Conservation (phyloP, 2,797 vertebrate genomes). For the Eleutherodactylus coqui region DNA sequence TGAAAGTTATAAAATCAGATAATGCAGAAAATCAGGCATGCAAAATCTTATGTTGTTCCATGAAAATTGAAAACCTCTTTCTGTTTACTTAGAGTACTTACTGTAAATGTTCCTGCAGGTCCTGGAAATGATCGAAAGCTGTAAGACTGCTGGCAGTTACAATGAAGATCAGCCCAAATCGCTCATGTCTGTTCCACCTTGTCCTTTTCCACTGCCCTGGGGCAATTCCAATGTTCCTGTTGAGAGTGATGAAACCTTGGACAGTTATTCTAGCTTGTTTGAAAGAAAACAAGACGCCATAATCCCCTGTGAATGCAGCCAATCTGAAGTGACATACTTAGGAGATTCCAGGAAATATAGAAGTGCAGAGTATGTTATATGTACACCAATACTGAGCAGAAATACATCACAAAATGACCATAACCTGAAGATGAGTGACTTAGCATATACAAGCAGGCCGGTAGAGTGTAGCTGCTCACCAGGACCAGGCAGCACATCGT, state of each 20-base stretch:
- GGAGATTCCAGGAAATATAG: conserved; percentile 58
- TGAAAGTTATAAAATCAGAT: background rate
- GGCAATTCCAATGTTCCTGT: conserved; percentile 66
- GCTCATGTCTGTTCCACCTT: conserved; percentile 65
- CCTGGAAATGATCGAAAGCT: conserved; percentile 67
- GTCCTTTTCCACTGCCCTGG: conserved; percentile 62
- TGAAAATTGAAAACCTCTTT: background rate
- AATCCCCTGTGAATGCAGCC: conserved; percentile 71
- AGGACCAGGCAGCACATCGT: conserved; percentile 26
- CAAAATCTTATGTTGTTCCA: background rate
- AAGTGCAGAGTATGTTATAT: background rate
- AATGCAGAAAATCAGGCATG: background rate
- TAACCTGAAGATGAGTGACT: background rate
- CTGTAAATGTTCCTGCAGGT: conserved; percentile 67
- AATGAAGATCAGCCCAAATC: conserved; percentile 70
- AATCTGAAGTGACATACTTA: conserved; percentile 76
- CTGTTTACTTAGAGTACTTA: background rate
- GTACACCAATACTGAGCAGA: background rate
- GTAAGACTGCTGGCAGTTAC: conserved; percentile 67
- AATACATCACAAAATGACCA: background rate
- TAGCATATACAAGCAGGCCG: conserved; percentile 67
- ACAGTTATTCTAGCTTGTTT: background rate
- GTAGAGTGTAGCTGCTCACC: conserved; percentile 71
- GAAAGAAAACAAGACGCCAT: conserved; percentile 37
- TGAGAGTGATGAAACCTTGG: conserved; percentile 74